Evolutionary conservation across 2,888 invertebrate species (phyloP).

Genomic region (Dastarcus helophoroides): DNA sequence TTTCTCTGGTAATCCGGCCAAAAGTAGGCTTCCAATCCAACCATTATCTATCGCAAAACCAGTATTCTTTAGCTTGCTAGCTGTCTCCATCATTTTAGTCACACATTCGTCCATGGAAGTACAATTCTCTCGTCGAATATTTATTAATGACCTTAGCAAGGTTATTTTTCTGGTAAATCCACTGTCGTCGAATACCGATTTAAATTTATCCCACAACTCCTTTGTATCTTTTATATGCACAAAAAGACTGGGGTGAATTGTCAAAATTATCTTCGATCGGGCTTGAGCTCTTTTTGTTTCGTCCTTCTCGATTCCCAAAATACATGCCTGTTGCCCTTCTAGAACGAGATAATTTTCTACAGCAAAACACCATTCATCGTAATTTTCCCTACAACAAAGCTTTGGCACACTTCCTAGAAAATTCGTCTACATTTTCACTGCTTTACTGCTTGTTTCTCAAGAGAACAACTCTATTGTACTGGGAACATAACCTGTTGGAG

Average conservation of each 20-base stretch:
- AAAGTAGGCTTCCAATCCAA: constrained; percentile 22
- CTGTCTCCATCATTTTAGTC: constrained; percentile 21
- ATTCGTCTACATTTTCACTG: too few species aligned
- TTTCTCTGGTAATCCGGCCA: constrained; percentile 19
- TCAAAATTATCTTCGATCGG: constrained; percentile 19
- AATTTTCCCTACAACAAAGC: constrained; percentile 18
- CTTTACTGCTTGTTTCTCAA: too few species aligned
- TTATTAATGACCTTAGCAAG: constrained; percentile 20
- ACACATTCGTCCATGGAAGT: constrained; percentile 21
- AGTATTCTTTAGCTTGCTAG: constrained; percentile 18
- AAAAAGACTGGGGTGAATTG: constrained; percentile 17
- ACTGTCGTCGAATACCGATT: constrained; percentile 18
- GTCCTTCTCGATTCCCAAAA: constrained; percentile 6
- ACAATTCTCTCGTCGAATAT: constrained; percentile 19
- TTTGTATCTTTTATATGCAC: constrained; percentile 18
- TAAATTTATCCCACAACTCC: constrained; percentile 19
- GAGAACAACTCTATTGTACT: too few species aligned
- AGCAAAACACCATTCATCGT: constrained; percentile 18
- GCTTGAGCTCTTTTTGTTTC: constrained; percentile 15
- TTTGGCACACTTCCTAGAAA: constrained; percentile 11
- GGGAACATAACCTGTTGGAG: too few species aligned
- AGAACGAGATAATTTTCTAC: constrained; percentile 14
- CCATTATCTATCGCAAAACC: constrained; percentile 21
- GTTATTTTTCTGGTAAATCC: constrained; percentile 21
- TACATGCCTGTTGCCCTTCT: constrained; percentile 11